Conservation (phyloP, 2,797 vertebrate genomes). For the Champsocephalus gunnari region DNA sequence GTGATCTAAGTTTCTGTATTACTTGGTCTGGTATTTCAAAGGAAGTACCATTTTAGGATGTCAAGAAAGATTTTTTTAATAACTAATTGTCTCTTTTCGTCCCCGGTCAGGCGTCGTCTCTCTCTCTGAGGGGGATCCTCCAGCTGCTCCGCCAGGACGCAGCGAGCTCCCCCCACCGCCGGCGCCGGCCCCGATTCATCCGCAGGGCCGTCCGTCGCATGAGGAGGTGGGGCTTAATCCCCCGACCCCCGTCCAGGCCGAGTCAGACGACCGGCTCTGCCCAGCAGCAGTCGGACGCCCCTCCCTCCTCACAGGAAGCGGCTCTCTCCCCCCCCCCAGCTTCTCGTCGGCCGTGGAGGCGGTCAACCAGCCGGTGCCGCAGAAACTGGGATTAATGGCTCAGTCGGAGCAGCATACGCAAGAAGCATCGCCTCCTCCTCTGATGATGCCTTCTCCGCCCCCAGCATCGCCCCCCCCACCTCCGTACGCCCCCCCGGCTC, state of each 20-base stretch:
- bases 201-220: conserved; percentile 84
- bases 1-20: not conserved
- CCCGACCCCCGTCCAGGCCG: conserved; percentile 76
- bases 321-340: conserved; percentile 55
- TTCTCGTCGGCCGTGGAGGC: conserved; percentile 76
- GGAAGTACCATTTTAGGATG: not conserved
- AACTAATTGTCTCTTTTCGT: not conserved
- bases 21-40: not conserved
- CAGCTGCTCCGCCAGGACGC: conserved; percentile 87
- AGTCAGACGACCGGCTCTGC: conserved; percentile 67
- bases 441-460: not conserved
- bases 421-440: conserved; percentile 27
- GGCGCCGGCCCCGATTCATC: conserved; percentile 83
- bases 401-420: conserved; percentile 66
- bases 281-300: conserved; percentile 73
- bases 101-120: conserved; percentile 77
- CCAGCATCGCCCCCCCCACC: conserved; percentile 59
- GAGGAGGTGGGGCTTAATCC: conserved; percentile 86
- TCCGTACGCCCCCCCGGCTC: conserved; percentile 66
- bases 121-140: conserved; percentile 86
- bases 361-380: conserved; percentile 78
- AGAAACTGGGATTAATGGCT: conserved; percentile 77
- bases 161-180: conserved; percentile 78
- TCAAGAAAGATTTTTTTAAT: fast-evolving
- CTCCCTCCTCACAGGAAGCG: conserved; percentile 61